Evolutionary conservation across 2,888 invertebrate genomes (phyloP).

Genomic region (Teinopalpus imperialis): DNA sequence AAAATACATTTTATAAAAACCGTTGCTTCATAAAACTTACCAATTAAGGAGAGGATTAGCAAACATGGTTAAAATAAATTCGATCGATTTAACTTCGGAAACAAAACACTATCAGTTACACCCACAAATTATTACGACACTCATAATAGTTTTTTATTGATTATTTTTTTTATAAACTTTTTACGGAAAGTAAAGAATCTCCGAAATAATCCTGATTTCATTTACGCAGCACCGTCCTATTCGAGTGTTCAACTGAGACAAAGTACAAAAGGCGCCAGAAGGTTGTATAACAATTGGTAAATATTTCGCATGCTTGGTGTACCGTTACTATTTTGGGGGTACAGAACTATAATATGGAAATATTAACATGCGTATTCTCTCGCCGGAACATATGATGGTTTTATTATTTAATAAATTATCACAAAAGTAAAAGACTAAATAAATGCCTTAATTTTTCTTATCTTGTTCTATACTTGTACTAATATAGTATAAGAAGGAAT

Average conservation of each 20-base stretch:
- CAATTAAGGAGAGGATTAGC: not conserved
- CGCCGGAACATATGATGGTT: too few species aligned
- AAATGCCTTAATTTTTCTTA: too few species aligned
- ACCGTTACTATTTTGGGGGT: slow-evolving; percentile 5
- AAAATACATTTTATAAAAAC: too few species aligned
- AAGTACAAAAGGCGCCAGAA: slow-evolving; percentile 47
- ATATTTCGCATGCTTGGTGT: slow-evolving; percentile 34
- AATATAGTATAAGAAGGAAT: too few species aligned
- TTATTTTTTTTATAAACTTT: slow-evolving; percentile 2
- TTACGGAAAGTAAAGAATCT: slow-evolving; percentile 1
- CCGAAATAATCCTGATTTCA: slow-evolving; percentile 1
- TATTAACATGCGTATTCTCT: too few species aligned
- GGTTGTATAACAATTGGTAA: slow-evolving; percentile 48
- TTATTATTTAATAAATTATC: too few species aligned
- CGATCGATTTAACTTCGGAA: not conserved
- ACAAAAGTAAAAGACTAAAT: too few species aligned
- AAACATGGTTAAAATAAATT: slow-evolving; percentile 10
- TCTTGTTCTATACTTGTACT: too few species aligned
- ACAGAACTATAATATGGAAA: slow-evolving; percentile 1
- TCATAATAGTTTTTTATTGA: slow-evolving; percentile 4
- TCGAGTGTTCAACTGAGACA: slow-evolving; percentile 50
- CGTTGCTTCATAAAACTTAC: slow-evolving; percentile 17
- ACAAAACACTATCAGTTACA: slow-evolving; percentile 1
- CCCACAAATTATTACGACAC: slow-evolving; percentile 3
- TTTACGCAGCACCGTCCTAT: slow-evolving; percentile 43